Conservation (phyloP, 1,140 invertebrate genomes). For the Drosophila fuyamai region DNA sequence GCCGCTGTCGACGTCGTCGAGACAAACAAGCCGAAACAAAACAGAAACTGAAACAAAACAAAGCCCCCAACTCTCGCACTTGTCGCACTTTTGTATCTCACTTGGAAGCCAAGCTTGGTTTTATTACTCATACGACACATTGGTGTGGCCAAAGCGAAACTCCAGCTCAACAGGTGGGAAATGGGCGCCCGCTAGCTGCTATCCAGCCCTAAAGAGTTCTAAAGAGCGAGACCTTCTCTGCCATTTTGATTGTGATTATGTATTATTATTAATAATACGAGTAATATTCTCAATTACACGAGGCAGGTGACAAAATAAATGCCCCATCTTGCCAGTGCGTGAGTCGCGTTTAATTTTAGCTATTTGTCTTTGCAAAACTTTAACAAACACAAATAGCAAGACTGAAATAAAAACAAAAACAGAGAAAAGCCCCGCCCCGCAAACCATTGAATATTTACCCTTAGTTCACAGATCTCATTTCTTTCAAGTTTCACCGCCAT, state of each 20-base stretch:
- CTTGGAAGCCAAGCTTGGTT: conserved; percentile 39
- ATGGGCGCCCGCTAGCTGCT: no score
- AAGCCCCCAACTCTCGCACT: conserved; percentile 54
- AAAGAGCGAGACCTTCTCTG: conserved; percentile 30
- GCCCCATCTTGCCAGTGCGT: conserved; percentile 62
- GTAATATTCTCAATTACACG: conserved; percentile 51
- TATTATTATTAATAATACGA: conserved; percentile 66
- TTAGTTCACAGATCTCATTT: conserved; percentile 69
- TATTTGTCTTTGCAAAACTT: conserved; percentile 65
- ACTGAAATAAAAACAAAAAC: conserved; percentile 24
- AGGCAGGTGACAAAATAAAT: conserved; percentile 79
- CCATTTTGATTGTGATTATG: conserved; percentile 60
- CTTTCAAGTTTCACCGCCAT: conserved; percentile 60
- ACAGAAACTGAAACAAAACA: conserved; percentile 43
- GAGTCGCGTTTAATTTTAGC: conserved; percentile 69
- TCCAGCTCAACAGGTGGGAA: conserved; percentile 19
- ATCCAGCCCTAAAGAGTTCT: conserved; percentile 57
- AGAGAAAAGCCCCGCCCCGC: conserved; percentile 22
- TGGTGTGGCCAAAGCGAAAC: conserved; percentile 26
- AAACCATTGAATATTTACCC: conserved; percentile 58
- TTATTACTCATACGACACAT: conserved; percentile 80
- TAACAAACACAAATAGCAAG: conserved; percentile 68
- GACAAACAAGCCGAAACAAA: conserved; percentile 65
- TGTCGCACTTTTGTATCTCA: conserved; percentile 63
- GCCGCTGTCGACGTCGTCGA: conserved; percentile 43